Base-by-base conservation (phyloP, 1,140 invertebrate species). In the Euborellia annulipes region DNA sequence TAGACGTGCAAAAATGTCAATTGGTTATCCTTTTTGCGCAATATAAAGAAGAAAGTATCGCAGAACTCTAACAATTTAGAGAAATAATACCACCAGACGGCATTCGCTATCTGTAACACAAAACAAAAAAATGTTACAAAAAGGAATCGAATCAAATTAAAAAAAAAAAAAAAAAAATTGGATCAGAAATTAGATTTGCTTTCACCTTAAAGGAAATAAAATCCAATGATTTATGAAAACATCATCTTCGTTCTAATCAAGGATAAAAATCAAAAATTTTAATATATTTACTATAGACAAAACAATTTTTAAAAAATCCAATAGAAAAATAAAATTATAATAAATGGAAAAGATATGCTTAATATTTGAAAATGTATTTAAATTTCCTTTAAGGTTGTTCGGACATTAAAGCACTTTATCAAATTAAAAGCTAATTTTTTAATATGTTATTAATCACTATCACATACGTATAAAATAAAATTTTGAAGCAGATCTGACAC, bases 61-160 rank as follows among this genome's bases (percentile, higher is more conserved):
- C 83, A 76, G 62, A 97, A 90, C 63, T 97, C 92, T 18, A 96
- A 62, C 18, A 89, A 70, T 65, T 96, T 96, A 20, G 91, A 93
- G 57, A 93, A 80, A 61, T 92, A 95, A 60, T 94, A 97, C 87
- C 88, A 94, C 90, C 90, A 97, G 14, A 96, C 75, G 0, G 89
- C 88, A 55, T 82, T 73, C 0, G 90, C 85, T 64, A 95, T 89
- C 89, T 94, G 64, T 20, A 67, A 58, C 47, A 50, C 14, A 21
- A 36, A 14, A 34, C 32, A 46, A 37, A 47, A 41, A 36, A 34
- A 22, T 41, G 32, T 47, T 43, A 36, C 42, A 45, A n/a, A 36
- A 32, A 41, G 14, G 18, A 9, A 41, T 6, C 47, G 9, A 52
- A 47, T 27, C 34, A 43, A 19, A 45, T 52, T 38, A 27, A 20